Conservation (phyloP, 2,113 vertebrate genomes). For the Tragelaphus buxtoni region DNA sequence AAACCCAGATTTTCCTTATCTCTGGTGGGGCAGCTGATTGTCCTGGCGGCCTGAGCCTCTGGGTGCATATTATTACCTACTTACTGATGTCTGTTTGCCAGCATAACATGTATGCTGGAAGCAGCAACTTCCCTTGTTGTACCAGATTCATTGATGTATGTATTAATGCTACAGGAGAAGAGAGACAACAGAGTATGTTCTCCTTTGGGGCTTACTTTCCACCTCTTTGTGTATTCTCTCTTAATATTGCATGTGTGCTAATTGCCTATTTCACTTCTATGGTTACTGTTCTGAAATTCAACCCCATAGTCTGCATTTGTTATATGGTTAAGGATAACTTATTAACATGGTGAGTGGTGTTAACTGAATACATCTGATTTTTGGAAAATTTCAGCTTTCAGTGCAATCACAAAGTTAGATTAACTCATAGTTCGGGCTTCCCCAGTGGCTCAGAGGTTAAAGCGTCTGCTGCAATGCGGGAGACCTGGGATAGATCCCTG, state of each 20-base stretch:
- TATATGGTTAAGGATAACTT: neutral
- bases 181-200: neutral
- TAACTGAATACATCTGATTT: neutral
- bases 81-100: neutral
- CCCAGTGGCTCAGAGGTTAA: no score
- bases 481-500: no score
- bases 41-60: neutral
- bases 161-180: neutral
- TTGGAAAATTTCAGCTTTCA: neutral
- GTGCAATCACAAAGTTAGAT: neutral
- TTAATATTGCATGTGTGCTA: neutral
- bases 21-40: neutral
- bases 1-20: neutral
- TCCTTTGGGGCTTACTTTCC: neutral
- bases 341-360: neutral
- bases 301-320: neutral
- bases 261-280: neutral
- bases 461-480: no score
- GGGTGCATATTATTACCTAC: neutral
- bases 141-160: neutral
- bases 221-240: neutral
- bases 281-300: constrained; percentile 7
- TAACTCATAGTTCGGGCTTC: neutral
- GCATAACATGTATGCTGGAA: neutral
- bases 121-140: neutral